Evolutionary conservation across 2,888 invertebrate genomes (phyloP), one percentile per base, ranked within the genome.

Genomic region (Cabera pusaria): DNA sequence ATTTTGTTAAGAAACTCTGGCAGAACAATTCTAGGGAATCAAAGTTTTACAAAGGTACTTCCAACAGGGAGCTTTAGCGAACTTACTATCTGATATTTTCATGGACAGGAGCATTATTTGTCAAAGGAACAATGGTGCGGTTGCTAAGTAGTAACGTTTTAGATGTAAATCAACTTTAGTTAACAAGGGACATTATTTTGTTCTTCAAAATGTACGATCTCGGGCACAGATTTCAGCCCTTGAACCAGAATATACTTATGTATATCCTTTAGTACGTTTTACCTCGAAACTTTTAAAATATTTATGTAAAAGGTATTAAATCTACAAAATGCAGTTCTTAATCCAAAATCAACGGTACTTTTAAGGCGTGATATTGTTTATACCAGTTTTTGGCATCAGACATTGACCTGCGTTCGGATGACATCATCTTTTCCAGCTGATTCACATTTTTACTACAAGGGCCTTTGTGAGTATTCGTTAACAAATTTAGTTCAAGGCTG

Each of bases 371-470:
- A 25, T 6, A n/a, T 24, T 19, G 39, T 37, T 25, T 23, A 36
- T 48, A 46, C 36, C 27, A 42, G 32, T 34, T 54, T 50, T 42
- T 51, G 55, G 49, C 44, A 52, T 42, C 28, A 50, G 40, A 41
- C 51, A 62, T 60, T 42, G 56, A 50, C 55, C 55, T 42, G 29
- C 29, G 37, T 9, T 28, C 35, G 21, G 39, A 42, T 49, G 47
- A 52, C 52, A 44, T 52, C 52, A 54, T 38, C 35, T 7, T n/a
- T 21, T 18, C 36, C 49, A 52, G 43, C 45, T 46, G 44, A 54
- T 46, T 51, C 54, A 52, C 45, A 40, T 36, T 40, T 24, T 32
- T 31, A 43, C 27, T 34, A 37, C 34, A 47, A 47, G 52, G 43
- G 34, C 33, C 39, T 41, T 44, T 42, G 39, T 45, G 45, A 26